Conservation (phyloP, 30 jellyfish, hydroid and myxozoan genomes). For the Mastigias papua region DNA sequence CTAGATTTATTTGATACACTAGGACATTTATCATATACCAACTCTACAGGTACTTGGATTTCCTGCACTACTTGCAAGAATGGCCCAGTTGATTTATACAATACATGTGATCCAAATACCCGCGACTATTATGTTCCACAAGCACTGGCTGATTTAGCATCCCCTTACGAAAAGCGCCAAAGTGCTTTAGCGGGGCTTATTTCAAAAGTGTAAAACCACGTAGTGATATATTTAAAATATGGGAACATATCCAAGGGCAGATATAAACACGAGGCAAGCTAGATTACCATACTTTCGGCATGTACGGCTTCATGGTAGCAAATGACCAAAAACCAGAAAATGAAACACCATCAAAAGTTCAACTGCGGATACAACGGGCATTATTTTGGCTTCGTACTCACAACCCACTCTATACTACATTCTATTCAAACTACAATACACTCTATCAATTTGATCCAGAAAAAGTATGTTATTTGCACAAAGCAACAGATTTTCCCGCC, state of each 20-base stretch:
- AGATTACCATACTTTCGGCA: too few species aligned
- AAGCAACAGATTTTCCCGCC: not conserved
- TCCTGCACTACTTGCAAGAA: not conserved
- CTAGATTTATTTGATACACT: not conserved
- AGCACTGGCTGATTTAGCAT: not conserved
- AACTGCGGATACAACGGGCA: too few species aligned
- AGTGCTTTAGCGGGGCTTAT: too few species aligned
- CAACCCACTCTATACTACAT: not conserved
- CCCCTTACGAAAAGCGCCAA: not conserved
- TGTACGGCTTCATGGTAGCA: too few species aligned
- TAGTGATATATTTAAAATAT: too few species aligned
- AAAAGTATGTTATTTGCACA: not conserved
- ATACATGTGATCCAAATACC: not conserved
- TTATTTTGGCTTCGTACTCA: too few species aligned
- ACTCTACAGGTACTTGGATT: not conserved
- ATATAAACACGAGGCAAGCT: too few species aligned
- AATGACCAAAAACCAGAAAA: not conserved
- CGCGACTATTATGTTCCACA: not conserved
- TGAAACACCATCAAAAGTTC: too few species aligned
- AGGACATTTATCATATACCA: not conserved
- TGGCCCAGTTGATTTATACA: not conserved
- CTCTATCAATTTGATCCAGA: conserved; percentile 3
- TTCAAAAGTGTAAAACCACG: too few species aligned
- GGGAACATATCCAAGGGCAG: not conserved
- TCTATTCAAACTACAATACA: not conserved